Conservation (phyloP, 1,140 invertebrate genomes). For the Heliconius melpomene region DNA sequence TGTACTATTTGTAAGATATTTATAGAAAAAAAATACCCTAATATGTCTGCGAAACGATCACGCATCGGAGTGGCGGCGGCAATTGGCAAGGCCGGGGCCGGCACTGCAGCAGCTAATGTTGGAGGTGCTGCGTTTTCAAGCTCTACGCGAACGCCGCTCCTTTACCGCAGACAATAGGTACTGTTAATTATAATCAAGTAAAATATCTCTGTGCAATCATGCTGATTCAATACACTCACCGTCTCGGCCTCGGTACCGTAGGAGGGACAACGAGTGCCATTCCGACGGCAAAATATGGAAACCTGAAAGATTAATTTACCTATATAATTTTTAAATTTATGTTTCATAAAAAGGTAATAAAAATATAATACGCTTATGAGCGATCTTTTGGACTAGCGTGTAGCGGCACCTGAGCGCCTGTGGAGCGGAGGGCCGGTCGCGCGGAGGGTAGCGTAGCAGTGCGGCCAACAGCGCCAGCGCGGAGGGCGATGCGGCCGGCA, state of each 20-base stretch:
- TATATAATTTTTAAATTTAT: not conserved
- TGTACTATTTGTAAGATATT: no score
- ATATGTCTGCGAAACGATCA: constrained; percentile 65
- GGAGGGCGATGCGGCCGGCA: constrained; percentile 92
- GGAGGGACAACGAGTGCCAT: constrained; percentile 58
- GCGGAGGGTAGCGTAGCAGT: constrained; percentile 95
- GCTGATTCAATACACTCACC: constrained; percentile 39
- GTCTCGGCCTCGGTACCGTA: constrained; percentile 58
- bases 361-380: no score
- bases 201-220: not conserved
- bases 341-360: no score
- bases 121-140: constrained; percentile 35
- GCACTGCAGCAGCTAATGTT: not conserved
- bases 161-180: constrained; percentile 2
- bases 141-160: constrained; percentile 42
- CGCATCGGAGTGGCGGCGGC: constrained; percentile 31
- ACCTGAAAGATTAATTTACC: constrained; percentile 45
- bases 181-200: not conserved
- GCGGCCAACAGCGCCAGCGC: constrained; percentile 93
- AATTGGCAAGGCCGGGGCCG: constrained; percentile 15
- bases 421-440: constrained; percentile 94
- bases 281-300: constrained; percentile 74
- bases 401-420: constrained; percentile 87
- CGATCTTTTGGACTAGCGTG: no score
- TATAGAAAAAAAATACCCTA: constrained; percentile 47